Evolutionary conservation across 2,888 invertebrate genomes (phyloP).

Genomic region (Agrilus mali): DNA sequence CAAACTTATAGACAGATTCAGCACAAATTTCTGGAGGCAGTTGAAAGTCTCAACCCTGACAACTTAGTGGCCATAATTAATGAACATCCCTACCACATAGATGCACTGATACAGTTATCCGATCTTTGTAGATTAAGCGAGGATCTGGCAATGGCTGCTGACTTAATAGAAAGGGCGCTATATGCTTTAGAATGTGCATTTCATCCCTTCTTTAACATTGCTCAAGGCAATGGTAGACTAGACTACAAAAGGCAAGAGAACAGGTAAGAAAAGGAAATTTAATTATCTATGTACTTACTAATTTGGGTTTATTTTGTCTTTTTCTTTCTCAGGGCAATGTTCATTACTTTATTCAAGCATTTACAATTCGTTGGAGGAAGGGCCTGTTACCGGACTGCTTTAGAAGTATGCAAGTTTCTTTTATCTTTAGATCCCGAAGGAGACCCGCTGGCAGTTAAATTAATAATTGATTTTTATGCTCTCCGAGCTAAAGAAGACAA

Average conservation of each 20-base stretch:
- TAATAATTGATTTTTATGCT: constrained; percentile 75
- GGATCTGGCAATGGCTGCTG: constrained; percentile 65
- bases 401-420: constrained; percentile 77
- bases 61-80: constrained; percentile 64
- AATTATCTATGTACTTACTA: not conserved
- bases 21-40: constrained; percentile 60
- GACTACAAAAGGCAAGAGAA: constrained; percentile 74
- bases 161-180: constrained; percentile 66
- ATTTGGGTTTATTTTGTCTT: not conserved
- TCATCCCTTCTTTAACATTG: constrained; percentile 67
- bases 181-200: constrained; percentile 65
- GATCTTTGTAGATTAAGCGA: constrained; percentile 69
- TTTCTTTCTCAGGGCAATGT: constrained; percentile 48
- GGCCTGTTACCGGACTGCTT: constrained; percentile 75
- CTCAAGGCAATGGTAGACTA: constrained; percentile 58
- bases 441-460: constrained; percentile 64
- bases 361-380: constrained; percentile 63
- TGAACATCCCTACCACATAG: constrained; percentile 67
- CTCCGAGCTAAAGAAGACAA: constrained; percentile 58
- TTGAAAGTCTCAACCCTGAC: constrained; percentile 67
- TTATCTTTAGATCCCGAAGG: constrained; percentile 60
- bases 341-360: constrained; percentile 70
- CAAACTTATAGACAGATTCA: constrained; percentile 61
- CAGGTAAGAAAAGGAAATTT: constrained; percentile 34
- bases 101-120: constrained; percentile 66